A percentile compares a stretch with the other conserved stretches of the same genome.
Evolutionary conservation across 2,888 invertebrate genomes (phyloP).

Genomic region (Empis livida): DNA sequence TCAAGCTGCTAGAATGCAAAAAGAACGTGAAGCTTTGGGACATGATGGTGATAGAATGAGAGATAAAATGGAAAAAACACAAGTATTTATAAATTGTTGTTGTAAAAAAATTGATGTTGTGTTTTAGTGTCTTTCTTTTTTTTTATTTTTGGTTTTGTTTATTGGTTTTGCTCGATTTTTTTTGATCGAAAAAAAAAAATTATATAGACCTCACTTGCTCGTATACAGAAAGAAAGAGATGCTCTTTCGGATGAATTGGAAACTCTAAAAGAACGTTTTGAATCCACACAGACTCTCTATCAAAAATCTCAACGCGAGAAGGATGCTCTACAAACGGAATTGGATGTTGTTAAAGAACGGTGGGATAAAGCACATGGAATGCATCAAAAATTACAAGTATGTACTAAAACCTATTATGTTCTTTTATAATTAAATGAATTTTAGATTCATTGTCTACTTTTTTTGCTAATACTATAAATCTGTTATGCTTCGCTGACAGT

Average conservation of each 20-base stretch:
- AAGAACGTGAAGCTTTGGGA: constrained; percentile 76
- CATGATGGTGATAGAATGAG: constrained; percentile 73
- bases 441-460: neutral
- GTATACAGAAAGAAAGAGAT: constrained; percentile 82
- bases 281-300: constrained; percentile 67
- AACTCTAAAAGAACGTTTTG: constrained; percentile 67
- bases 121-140: neutral
- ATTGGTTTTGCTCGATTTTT: constrained; percentile 1
- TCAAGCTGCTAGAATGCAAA: constrained; percentile 74
- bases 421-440: neutral
- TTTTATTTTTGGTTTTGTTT: neutral
- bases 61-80: constrained; percentile 81
- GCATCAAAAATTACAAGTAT: constrained; percentile 71
- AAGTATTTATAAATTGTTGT: constrained; percentile 42
- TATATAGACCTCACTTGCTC: constrained; percentile 57
- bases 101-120: neutral
- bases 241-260: constrained; percentile 67
- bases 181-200: constrained; percentile 4
- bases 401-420: constrained; percentile 9
- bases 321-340: constrained; percentile 71
- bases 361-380: constrained; percentile 77
- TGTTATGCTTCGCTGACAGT: neutral
- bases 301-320: constrained; percentile 72
- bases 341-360: constrained; percentile 74
- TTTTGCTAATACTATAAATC: neutral